phyloP scores from a whole-genome alignment of 2,113 vertebrate species.

The Holacanthus passer region DNA sequence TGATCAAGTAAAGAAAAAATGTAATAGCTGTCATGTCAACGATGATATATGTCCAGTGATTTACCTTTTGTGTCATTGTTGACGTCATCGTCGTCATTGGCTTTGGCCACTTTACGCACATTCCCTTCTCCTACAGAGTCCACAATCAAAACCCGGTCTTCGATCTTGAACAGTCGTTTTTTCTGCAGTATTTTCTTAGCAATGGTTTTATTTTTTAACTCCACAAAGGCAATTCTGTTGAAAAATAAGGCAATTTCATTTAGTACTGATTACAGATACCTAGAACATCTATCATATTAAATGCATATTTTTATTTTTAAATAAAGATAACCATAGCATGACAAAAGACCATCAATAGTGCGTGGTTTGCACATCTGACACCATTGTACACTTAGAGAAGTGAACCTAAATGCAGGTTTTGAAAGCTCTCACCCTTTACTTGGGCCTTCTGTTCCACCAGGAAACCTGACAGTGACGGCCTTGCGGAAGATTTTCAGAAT shows the following conservation, averaged over 20 bases:
- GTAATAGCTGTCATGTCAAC: not conserved
- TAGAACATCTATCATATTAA: too few relatives aligned
- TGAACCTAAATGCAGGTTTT: not conserved
- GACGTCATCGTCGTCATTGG: not conserved
- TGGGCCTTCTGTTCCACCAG: constrained; percentile 83
- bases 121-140: constrained; percentile 86
- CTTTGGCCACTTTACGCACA: constrained; percentile 52
- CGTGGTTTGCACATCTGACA: not conserved
- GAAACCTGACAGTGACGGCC: constrained; percentile 86
- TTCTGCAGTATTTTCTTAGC: constrained; percentile 86
- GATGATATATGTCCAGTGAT: too few relatives aligned
- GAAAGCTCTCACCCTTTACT: constrained; percentile 87
- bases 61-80: constrained; percentile 51
- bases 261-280: not conserved
- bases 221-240: constrained; percentile 91
- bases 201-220: constrained; percentile 89
- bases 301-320: not conserved
- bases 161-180: constrained; percentile 87
- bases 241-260: not conserved
- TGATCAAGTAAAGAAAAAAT: not conserved
- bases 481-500: constrained; percentile 89
- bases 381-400: not conserved
- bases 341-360: not conserved
- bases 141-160: constrained; percentile 88
- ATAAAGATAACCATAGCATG: not conserved